Evolutionary conservation across 2,113 vertebrate genomes (phyloP).

Genomic region (Ceuthmochares aereus): DNA sequence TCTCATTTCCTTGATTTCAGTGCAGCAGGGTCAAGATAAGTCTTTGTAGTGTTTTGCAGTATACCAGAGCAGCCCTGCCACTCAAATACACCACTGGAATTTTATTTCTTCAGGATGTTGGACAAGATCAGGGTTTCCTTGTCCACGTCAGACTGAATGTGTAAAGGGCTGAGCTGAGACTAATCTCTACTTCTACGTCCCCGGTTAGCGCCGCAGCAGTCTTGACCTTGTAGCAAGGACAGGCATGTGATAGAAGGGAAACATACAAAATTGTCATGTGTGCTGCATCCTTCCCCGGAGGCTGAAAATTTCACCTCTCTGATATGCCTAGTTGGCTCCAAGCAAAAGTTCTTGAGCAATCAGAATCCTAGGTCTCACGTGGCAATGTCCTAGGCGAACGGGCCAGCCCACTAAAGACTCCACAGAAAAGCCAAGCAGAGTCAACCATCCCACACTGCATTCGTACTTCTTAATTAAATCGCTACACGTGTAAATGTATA

Average conservation of each 20-base stretch:
- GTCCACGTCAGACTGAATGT: not conserved
- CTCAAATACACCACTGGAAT: not conserved
- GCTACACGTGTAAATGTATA: not conserved
- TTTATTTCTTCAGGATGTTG: not conserved
- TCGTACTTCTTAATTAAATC: not conserved
- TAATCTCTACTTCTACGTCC: not conserved
- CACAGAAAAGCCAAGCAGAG: not conserved
- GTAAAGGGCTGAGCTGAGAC: not conserved
- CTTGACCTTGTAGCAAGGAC: constrained; percentile 16
- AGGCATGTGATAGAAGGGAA: constrained; percentile 4
- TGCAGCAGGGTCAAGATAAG: not conserved
- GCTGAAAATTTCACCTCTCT: constrained; percentile 44
- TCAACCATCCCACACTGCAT: not conserved
- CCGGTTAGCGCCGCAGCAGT: not conserved
- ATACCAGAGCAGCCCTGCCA: not conserved
- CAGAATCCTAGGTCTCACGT: constrained; percentile 18
- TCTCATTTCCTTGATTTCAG: not conserved
- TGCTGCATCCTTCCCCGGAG: constrained; percentile 7
- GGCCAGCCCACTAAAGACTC: not conserved
- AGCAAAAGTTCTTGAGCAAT: constrained; percentile 35
- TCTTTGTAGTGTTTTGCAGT: not conserved
- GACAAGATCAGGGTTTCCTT: not conserved
- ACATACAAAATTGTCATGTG: not conserved
- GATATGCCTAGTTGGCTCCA: constrained; percentile 40
- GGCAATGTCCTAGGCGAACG: not conserved